Percentiles rank a stretch among this genome's conserved stretches.
phyloP scores from a whole-genome alignment of 1,140 invertebrate genomes.

The Glomeris maerens region DNA sequence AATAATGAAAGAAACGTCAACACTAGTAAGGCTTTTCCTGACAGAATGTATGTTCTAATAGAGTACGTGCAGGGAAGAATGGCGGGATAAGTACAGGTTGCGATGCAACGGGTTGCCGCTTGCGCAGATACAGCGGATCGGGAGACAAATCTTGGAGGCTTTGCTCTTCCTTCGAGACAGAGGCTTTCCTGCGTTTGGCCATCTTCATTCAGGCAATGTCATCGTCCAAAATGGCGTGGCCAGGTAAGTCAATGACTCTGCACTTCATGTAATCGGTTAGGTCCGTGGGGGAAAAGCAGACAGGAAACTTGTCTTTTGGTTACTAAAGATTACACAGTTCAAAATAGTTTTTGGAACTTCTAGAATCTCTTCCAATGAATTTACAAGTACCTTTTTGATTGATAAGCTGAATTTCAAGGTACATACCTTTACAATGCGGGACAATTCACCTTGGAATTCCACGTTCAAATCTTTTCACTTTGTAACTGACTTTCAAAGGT shows the following conservation, averaged over 20 bases:
- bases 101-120: conserved; percentile 50
- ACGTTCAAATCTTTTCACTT: not conserved
- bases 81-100: conserved; percentile 50
- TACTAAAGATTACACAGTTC: too few species aligned
- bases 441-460: not conserved
- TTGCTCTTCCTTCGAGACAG: conserved; percentile 70
- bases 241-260: too few species aligned
- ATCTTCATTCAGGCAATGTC: conserved; percentile 79
- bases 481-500: too few species aligned
- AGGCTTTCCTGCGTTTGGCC: conserved; percentile 68
- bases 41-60: conserved; percentile 22
- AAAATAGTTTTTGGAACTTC: too few species aligned
- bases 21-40: not conserved
- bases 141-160: conserved; percentile 73
- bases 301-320: too few species aligned
- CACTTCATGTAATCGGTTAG: too few species aligned
- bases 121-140: conserved; percentile 66
- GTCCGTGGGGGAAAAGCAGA: too few species aligned
- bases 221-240: conserved; percentile 80
- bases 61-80: conserved; percentile 52
- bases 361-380: too few species aligned
- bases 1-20: not conserved
- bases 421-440: too few species aligned
- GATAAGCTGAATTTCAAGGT: too few species aligned
- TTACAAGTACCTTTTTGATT: too few species aligned